These are phyloP conservation scores for Smutsia temminckii DNA, from an alignment of 2,797 vertebrate species.

Conservation along the genomic window DNA sequence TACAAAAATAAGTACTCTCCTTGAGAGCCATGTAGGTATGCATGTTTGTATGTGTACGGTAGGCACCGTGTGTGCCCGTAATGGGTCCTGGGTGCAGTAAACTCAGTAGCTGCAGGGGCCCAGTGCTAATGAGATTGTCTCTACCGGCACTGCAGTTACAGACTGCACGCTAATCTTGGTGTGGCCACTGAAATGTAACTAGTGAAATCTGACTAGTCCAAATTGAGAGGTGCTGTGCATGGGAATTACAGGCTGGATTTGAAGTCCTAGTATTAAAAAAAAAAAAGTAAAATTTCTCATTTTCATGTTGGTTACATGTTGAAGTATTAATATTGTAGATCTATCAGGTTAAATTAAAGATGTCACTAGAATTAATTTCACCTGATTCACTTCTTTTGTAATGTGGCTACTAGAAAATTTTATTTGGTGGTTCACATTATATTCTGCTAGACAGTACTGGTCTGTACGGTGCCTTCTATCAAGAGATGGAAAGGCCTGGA, in stretches of 20 bases:
- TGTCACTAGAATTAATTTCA: neutral
- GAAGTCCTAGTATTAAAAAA: neutral
- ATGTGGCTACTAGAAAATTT: neutral
- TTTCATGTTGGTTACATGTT: neutral
- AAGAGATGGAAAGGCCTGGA: neutral
- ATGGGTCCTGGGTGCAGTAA: neutral
- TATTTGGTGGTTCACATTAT: neutral
- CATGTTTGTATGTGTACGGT: neutral
- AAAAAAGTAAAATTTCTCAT: neutral
- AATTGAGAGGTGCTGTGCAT: neutral
- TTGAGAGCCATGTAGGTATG: neutral
- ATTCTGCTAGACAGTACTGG: too few relatives aligned
- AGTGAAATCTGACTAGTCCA: neutral
- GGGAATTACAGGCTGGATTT: neutral
- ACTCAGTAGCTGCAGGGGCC: neutral
- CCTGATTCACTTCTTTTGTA: neutral
- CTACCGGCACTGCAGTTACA: fast-evolving
- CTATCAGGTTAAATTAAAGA: neutral
- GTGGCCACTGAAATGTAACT: neutral
- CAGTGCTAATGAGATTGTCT: neutral
- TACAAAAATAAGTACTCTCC: fast-evolving
- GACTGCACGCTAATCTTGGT: neutral
- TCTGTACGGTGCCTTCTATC: neutral
- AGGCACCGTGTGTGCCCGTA: neutral
- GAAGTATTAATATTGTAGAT: neutral